Evolutionary conservation across 2,797 vertebrate genomes (phyloP), one percentile per base, ranked within the genome.

Genomic region (Alcedo quadribrachys): DNA sequence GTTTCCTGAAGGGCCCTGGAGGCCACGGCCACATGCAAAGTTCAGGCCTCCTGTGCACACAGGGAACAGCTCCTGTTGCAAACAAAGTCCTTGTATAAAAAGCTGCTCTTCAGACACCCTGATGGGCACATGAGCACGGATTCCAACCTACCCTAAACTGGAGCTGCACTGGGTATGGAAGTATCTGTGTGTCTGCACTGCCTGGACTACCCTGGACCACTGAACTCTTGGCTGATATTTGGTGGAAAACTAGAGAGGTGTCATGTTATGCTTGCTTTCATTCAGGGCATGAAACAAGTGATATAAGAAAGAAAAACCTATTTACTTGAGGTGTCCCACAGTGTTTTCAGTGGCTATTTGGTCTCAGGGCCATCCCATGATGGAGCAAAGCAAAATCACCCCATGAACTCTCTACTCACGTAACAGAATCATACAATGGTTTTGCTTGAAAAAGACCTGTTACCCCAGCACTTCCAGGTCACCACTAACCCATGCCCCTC

Each of bases 11-110:
- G 55, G 58, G 37, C 24, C 15, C 50, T 18, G n/a, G 43, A 46
- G 55, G 54, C 46, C 15, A 7, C 0, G 25, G 73, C 6, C 30
- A 42, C 1, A 1, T 0, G 0, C 16, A 37, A 62, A 32, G 48
- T 8, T 48, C 43, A 21, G 28, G 55, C 11, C 12, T 51, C 57
- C n/a, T 5, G 0, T 28, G 15, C 25, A 11, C 17, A 19, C 0
- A 1, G n/a, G 22, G 51, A 85, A 5, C 8, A 25, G 28, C 21
- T 43, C n/a, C 35, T 6, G 4, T 30, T 37, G 20, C 20, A 0
- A 4, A 32, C 32, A 61, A 65, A 37, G 4, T 27, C 33, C 32
- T 60, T 18, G 28, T 27, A 33, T 28, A 10, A 55, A 46, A 24
- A 37, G 12, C 53, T 16, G 57, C 19, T 80, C 30, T 65, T 15